Evolutionary conservation across 1,140 invertebrate species (phyloP).

Genomic region (Aphidius ervi): DNA sequence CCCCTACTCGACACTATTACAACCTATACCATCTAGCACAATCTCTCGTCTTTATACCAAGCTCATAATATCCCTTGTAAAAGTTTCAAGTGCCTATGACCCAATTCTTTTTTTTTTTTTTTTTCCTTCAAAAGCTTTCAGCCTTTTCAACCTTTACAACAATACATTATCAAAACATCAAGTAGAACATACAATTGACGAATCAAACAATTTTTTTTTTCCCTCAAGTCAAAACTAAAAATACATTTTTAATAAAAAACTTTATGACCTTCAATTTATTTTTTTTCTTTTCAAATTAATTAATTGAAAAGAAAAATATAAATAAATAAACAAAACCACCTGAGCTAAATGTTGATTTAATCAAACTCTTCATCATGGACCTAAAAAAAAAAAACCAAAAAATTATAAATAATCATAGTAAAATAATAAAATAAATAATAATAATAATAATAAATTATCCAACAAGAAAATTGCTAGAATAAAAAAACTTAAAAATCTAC

Average conservation of each 20-base stretch:
- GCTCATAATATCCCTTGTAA: constrained; percentile 2
- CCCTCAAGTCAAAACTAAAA: too few species aligned
- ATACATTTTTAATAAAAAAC: not conserved
- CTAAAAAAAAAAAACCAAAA: not conserved
- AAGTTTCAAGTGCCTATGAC: constrained; percentile 23
- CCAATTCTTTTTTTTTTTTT: constrained; percentile 21
- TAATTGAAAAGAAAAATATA: too few species aligned
- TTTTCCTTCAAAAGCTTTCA: not conserved
- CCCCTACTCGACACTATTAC: constrained; percentile 2
- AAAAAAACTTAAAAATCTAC: too few species aligned
- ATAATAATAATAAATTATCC: too few species aligned
- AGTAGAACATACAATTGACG: too few species aligned
- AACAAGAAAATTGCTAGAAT: too few species aligned
- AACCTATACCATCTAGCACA: not conserved
- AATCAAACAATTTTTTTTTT: too few species aligned
- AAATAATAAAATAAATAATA: too few species aligned
- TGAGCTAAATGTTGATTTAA: not conserved
- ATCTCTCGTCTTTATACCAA: not conserved
- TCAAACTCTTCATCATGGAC: not conserved
- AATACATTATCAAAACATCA: not conserved
- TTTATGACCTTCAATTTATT: not conserved
- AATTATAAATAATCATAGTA: too few species aligned
- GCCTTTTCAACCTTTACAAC: not conserved
- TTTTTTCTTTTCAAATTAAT: not conserved
- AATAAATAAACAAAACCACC: too few species aligned